Base-by-base conservation (phyloP, 2,888 invertebrate species). In the Lamellibrachia columna region DNA sequence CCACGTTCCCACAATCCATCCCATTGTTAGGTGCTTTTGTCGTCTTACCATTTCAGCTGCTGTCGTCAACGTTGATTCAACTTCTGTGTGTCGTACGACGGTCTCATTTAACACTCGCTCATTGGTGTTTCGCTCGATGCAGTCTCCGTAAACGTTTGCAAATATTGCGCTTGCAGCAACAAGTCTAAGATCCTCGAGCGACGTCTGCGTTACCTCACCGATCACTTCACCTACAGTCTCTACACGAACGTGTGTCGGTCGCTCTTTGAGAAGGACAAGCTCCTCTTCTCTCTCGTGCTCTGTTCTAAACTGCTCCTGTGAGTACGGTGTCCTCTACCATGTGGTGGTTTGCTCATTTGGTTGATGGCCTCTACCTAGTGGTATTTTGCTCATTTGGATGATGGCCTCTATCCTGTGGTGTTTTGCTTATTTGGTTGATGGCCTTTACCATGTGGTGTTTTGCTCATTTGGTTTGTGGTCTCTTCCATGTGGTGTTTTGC, bases 191-290 rank as follows among this genome's bases (percentile, higher is more conserved):
- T 98, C 94, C 97, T 99, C 11, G 97, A 97, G 0, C 97, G 97
- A 94, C 97, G 99, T 92, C 97, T 99, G 53, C 96, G 97, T 75
- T 98, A 98, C 96, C 97, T 99, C 93, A 98, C 97, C 92, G 97
- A 97, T 93, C 98, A 98, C 96, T 99, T 99, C 96, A 99, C 98
- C 0, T 98, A 98, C 95, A 98, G 98, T 22, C 97, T 99, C 1
- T 99, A 99, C 95, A 97, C 98, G 52, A 99, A 99, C 96, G 98
- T 99, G 95, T 98, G 99, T 96, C 97, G 99, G 95, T 99, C 99
- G 95, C 97, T 99, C 90, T 99, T 99, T 96, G 99, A 99, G 96
- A 98, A 98, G 97, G 98, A 99, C 96, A 99, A 99, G 97, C 97
- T 99, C 92, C 97, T 99, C 92, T 99, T 99, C 97, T 98, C 99